These are phyloP conservation scores for Cacoxenus indagator DNA, from an alignment of 2,888 invertebrate genomes.

Conservation along the genomic window DNA sequence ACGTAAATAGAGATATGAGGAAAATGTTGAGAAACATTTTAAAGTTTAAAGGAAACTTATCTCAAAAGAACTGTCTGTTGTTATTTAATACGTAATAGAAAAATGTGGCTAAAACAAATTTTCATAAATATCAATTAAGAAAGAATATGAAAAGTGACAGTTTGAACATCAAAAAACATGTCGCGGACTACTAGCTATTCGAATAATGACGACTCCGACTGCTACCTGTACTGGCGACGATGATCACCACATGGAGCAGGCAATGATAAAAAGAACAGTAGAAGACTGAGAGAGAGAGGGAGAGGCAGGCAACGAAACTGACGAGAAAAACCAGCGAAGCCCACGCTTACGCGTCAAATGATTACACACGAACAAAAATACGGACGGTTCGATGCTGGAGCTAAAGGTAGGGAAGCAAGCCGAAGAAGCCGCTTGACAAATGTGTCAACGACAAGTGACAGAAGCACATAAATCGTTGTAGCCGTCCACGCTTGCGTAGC, in stretches of 20 bases:
- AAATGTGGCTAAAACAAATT: conserved; percentile 40
- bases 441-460: conserved; percentile 14
- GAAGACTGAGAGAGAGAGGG: neutral
- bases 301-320: neutral
- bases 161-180: conserved; percentile 26
- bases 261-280: too few species aligned
- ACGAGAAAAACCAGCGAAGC: conserved; percentile 10
- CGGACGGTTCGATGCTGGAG: too few species aligned
- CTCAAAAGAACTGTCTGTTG: too few species aligned
- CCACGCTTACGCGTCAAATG: conserved; percentile 18
- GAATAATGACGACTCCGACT: conserved; percentile 18
- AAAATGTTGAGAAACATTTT: neutral
- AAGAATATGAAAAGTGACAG: conserved; percentile 52
- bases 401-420: neutral
- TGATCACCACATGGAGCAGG: neutral
- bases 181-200: conserved; percentile 22
- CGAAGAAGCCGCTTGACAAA: conserved; percentile 2
- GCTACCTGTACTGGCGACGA: conserved; percentile 10
- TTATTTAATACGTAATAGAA: too few species aligned
- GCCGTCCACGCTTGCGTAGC: neutral
- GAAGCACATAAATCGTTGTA: conserved; percentile 1
- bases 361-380: conserved; percentile 3
- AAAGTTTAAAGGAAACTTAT: neutral
- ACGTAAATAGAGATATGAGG: neutral
- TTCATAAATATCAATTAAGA: conserved; percentile 60